These are phyloP conservation scores for Capreolus pygargus DNA, from an alignment of 2,113 vertebrate species.

Conservation along the genomic window DNA sequence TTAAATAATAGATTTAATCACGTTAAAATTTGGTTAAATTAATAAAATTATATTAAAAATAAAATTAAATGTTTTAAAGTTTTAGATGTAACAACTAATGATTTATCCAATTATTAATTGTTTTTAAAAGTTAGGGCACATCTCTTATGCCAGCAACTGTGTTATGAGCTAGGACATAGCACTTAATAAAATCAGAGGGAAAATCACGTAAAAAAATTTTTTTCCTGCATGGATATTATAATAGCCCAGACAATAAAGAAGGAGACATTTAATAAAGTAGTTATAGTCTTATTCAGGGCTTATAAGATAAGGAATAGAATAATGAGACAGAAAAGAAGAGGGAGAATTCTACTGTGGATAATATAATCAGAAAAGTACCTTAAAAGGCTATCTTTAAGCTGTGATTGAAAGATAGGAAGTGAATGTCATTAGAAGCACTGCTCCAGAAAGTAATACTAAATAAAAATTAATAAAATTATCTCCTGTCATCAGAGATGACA, in stretches of 20 bases:
- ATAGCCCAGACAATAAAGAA: not conserved
- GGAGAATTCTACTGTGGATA: not conserved
- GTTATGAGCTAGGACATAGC: not conserved
- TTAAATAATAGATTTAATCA: not conserved
- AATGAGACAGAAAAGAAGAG: not conserved
- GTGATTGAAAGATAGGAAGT: not conserved
- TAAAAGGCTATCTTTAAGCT: not conserved
- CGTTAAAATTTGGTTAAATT: not conserved
- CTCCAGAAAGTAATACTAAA: not conserved
- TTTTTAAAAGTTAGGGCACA: not conserved
- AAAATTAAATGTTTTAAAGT: not conserved
- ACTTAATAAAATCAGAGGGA: not conserved
- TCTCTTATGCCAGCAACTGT: not conserved
- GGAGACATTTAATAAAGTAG: not conserved
- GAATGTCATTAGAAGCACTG: not conserved
- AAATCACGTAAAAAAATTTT: fast-evolving
- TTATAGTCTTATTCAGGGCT: not conserved
- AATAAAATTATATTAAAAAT: not conserved
- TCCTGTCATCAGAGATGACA: not conserved
- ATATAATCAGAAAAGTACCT: not conserved
- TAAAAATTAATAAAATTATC: not conserved
- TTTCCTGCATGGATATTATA: not conserved
- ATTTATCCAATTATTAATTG: not conserved
- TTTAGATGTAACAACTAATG: not conserved
- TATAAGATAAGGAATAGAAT: not conserved